These are phyloP conservation scores for Gnathonemus echidnorhynchus DNA, from an alignment of 2,113 vertebrate genomes.

Conservation along the genomic window DNA sequence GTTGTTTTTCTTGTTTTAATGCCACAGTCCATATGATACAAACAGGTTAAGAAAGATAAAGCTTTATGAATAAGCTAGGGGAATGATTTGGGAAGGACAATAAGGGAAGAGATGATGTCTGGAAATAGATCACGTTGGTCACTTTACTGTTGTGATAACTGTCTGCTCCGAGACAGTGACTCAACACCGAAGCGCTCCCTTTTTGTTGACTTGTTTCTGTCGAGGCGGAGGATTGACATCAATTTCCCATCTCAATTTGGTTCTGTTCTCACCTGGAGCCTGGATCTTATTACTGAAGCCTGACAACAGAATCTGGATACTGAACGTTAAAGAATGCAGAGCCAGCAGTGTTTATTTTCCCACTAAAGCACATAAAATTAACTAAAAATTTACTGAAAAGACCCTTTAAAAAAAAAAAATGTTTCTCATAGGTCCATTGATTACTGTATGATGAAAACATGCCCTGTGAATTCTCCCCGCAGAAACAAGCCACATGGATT, in stretches of 20 bases:
- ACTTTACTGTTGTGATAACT: background rate
- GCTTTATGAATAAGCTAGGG: background rate
- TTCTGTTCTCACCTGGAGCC: background rate
- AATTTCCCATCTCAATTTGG: constrained; percentile 3
- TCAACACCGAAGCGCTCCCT: background rate
- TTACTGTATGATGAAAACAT: background rate
- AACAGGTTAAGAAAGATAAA: background rate
- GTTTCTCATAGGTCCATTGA: background rate
- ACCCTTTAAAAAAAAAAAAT: background rate
- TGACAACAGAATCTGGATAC: too few relatives aligned
- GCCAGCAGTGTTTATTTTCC: background rate
- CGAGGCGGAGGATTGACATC: background rate
- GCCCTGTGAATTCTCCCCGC: background rate
- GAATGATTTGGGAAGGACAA: background rate
- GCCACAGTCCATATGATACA: background rate
- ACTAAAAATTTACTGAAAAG: background rate
- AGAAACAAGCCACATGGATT: background rate
- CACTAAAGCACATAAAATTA: background rate
- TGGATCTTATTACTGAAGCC: background rate
- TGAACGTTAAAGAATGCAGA: too few relatives aligned
- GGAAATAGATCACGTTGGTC: background rate
- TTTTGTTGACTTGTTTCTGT: background rate
- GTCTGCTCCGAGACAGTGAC: background rate
- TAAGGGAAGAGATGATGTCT: background rate
- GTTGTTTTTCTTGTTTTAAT: background rate